Base-by-base conservation (phyloP, 2,888 invertebrate species). In the Papilio protenor region DNA sequence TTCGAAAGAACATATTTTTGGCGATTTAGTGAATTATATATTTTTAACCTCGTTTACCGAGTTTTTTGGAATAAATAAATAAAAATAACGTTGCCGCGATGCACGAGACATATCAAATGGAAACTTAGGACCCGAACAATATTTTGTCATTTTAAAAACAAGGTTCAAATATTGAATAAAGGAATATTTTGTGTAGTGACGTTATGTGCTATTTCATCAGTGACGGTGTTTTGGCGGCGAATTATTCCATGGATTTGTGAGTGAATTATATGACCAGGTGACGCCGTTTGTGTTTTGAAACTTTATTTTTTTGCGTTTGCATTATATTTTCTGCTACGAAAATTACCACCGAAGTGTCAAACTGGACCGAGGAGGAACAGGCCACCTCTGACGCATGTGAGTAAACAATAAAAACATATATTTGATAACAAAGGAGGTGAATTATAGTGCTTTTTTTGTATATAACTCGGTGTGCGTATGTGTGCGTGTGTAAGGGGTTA, bases 321-420 rank as follows among this genome's bases (percentile, higher is more conserved):
- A 87, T 87, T 90, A 80, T 79, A 78, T 79, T 82, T 81, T 82
- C 80, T 81, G 81, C 80, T 78, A 79, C 84, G 79, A 94, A 94
- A 94, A 94, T 94, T 94, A 92, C 93, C 90, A 92, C 94, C 94
- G 87, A 94, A 91, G 93, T 94, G 92, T 93, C 94, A 93, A 94
- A 92, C 94, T 94, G 94, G 94, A 94, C 92, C 91, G 94, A 94
- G 89, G 94, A 91, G 90, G 94, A 92, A 85, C 90, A 92, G 90
- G 89, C 93, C 92, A 89, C 94, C 92, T 92, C 94, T 94, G 94
- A 94, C 94, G 94, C 91, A 94, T 94, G 94, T 94, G 82, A 94
- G 94, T 94, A 91, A 81, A 52, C 72, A 78, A 79, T 73, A 75
- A 69, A 78, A 76, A 78, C 78, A 70, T 69, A 55, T 82, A 80